These are phyloP conservation scores for Drosophila pectinifera DNA, from an alignment of 1,140 invertebrate species.

Conservation along the genomic window DNA sequence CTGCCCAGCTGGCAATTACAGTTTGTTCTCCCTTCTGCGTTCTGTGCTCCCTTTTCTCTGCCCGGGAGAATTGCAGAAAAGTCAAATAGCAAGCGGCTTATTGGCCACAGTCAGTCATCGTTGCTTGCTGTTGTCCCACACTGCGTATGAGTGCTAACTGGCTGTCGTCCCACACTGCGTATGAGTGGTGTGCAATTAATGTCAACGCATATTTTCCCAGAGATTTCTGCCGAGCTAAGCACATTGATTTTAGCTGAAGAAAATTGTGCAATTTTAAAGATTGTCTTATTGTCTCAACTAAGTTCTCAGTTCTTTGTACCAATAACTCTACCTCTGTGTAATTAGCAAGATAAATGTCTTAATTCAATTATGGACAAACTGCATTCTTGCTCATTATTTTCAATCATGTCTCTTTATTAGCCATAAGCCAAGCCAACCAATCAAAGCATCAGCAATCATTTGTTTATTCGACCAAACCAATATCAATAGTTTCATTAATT, in stretches of 20 bases:
- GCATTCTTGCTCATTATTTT: slow-evolving; percentile 15
- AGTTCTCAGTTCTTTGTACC: no score
- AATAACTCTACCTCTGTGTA: background rate
- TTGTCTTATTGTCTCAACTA: no score
- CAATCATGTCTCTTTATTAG: slow-evolving; percentile 13
- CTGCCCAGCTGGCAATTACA: slow-evolving; percentile 31
- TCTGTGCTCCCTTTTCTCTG: background rate
- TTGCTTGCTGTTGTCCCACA: slow-evolving; percentile 28
- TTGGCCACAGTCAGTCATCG: slow-evolving; percentile 41
- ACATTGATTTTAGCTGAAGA: background rate
- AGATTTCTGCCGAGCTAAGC: background rate
- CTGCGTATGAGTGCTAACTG: slow-evolving; percentile 36
- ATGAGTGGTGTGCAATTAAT: slow-evolving; percentile 53
- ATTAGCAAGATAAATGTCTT: background rate
- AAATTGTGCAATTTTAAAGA: no score
- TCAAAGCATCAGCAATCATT: slow-evolving; percentile 36
- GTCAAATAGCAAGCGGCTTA: slow-evolving; percentile 48
- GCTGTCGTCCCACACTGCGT: slow-evolving; percentile 34
- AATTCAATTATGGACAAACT: slow-evolving; percentile 7
- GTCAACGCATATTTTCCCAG: slow-evolving; percentile 3
- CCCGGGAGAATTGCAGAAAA: slow-evolving; percentile 30
- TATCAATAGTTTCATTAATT: slow-evolving; percentile 68
- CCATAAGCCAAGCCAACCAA: slow-evolving; percentile 21
- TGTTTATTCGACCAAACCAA: slow-evolving; percentile 40
- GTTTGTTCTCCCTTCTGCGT: slow-evolving; percentile 1